Conservation (phyloP, 1,140 invertebrate species). For the Potamilus streckersoni region DNA sequence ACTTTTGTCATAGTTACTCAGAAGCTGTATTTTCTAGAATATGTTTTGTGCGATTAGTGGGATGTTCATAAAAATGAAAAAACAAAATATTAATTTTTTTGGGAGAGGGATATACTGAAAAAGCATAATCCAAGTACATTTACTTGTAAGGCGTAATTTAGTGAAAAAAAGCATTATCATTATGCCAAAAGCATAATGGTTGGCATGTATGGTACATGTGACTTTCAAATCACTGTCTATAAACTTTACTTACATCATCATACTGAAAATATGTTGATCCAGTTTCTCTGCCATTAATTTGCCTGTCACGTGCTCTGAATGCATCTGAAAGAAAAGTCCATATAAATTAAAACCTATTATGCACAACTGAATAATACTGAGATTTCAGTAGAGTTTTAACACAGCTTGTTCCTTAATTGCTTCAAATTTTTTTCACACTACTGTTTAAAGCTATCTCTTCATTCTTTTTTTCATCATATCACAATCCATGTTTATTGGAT, state of each 20-base stretch:
- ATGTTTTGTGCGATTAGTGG: too few species aligned
- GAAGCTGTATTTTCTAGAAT: too few species aligned
- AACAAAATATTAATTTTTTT: too few species aligned
- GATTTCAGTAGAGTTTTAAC: neutral
- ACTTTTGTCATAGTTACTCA: too few species aligned
- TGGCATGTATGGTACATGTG: too few species aligned
- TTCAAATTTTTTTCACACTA: neutral
- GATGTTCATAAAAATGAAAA: too few species aligned
- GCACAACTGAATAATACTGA: neutral
- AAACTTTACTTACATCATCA: conserved; percentile 58
- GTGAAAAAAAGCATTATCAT: too few species aligned
- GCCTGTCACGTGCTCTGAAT: conserved; percentile 52
- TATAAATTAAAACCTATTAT: neutral
- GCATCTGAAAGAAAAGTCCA: conserved; percentile 46
- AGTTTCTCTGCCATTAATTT: conserved; percentile 47
- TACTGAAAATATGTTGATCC: conserved; percentile 48
- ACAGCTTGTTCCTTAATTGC: neutral
- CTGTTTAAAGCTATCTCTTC: neutral
- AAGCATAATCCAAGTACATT: too few species aligned
- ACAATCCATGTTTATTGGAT: neutral
- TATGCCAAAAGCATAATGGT: too few species aligned
- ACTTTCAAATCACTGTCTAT: too few species aligned
- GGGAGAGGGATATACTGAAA: too few species aligned
- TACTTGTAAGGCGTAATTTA: too few species aligned
- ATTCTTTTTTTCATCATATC: neutral